phyloP scores from a whole-genome alignment of 2,113 vertebrate species.

The Carlito syrichta region DNA sequence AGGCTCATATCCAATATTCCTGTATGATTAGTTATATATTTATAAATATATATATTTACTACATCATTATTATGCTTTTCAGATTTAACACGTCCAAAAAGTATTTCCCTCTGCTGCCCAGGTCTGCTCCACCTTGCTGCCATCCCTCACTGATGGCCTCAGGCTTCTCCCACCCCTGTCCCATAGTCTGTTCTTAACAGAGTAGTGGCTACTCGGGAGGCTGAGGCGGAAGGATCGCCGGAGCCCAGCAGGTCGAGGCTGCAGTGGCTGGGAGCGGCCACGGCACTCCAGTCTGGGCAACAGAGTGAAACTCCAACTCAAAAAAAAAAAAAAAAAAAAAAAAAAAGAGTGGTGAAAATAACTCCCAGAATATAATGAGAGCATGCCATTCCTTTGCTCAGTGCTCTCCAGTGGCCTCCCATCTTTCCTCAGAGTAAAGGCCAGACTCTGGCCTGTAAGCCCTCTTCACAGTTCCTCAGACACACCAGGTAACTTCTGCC shows the following conservation, averaged over 20 bases:
- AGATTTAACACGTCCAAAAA: neutral
- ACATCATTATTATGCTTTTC: neutral
- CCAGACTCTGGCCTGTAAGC: too few relatives aligned
- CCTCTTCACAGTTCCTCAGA: neutral
- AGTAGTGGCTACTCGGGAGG: too few relatives aligned
- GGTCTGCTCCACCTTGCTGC: neutral
- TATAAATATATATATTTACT: too few relatives aligned
- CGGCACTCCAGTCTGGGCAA: too few relatives aligned
- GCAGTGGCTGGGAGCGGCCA: too few relatives aligned
- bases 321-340: too few relatives aligned
- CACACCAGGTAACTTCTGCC: neutral
- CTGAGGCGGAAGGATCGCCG: too few relatives aligned
- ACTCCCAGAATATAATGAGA: neutral
- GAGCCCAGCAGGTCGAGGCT: too few relatives aligned
- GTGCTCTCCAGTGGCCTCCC: neutral
- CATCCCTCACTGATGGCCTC: neutral
- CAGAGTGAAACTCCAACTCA: too few relatives aligned
- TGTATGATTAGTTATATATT: too few relatives aligned
- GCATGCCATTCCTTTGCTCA: neutral
- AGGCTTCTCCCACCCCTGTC: too few relatives aligned
- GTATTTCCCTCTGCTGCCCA: neutral
- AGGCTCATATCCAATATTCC: neutral
- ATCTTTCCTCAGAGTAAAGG: neutral
- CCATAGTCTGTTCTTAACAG: neutral
- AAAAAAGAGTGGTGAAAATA: neutral